Percentiles rank a stretch among this genome's conserved stretches.
Evolutionary conservation across 2,113 vertebrate genomes (phyloP).

Genomic region (Leucosticte australis): DNA sequence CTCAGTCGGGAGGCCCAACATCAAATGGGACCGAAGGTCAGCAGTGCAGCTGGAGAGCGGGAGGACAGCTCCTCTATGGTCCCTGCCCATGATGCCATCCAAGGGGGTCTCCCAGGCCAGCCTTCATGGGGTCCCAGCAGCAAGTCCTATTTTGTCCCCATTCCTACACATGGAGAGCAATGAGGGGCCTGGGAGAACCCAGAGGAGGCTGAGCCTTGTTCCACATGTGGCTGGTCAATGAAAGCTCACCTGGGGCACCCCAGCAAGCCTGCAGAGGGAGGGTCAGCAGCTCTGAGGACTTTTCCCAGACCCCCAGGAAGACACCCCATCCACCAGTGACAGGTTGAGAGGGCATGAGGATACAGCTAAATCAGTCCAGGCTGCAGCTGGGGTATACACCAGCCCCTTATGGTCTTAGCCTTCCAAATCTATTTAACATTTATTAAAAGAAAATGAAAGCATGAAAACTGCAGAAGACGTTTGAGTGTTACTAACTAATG

Average conservation of each 20-base stretch:
- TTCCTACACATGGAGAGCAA: not conserved
- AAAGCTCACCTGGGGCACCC: not conserved
- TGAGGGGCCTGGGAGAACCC: not conserved
- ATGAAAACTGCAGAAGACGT: not conserved
- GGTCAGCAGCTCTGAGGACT: not conserved
- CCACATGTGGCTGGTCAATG: fast-evolving
- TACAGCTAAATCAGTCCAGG: not conserved
- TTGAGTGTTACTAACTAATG: not conserved
- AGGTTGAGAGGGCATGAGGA: not conserved
- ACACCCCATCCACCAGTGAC: no score
- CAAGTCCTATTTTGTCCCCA: not conserved
- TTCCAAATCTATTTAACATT: not conserved
- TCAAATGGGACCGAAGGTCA: no score
- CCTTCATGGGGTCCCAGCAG: not conserved
- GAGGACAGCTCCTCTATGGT: fast-evolving
- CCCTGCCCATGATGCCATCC: not conserved
- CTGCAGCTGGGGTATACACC: not conserved
- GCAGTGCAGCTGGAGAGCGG: no score
- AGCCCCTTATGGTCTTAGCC: not conserved
- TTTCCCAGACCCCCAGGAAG: not conserved
- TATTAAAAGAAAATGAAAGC: not conserved
- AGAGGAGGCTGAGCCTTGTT: not conserved
- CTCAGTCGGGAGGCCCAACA: no score
- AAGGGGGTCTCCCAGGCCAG: not conserved
- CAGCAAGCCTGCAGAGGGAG: not conserved